Conservation (phyloP, 1,140 invertebrate species). For the Drosophila biarmipes region DNA sequence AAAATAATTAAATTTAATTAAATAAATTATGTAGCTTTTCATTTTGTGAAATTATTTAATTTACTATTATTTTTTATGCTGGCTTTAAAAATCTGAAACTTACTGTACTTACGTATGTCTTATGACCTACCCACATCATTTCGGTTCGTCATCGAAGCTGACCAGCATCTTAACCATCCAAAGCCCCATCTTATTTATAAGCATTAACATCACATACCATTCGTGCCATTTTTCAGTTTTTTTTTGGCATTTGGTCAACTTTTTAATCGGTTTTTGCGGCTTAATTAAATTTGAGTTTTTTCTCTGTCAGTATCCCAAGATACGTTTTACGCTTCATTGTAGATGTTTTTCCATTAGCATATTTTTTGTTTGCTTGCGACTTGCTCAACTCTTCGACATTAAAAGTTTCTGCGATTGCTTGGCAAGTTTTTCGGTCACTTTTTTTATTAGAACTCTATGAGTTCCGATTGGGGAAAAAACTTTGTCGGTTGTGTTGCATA, state of each 20-base stretch:
- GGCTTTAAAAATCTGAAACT: background rate
- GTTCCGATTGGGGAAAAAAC: constrained; percentile 37
- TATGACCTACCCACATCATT: constrained; percentile 60
- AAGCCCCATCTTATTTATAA: constrained; percentile 27
- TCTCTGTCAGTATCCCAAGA: constrained; percentile 9
- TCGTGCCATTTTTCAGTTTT: constrained; percentile 34
- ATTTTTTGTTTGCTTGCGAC: constrained; percentile 36
- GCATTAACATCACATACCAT: constrained; percentile 26
- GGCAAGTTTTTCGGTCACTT: constrained; percentile 35
- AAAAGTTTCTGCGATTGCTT: constrained; percentile 44
- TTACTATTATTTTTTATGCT: background rate
- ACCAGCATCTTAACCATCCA: constrained; percentile 34
- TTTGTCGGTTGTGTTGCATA: constrained; percentile 58
- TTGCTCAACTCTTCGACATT: constrained; percentile 55
- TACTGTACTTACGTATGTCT: constrained; percentile 22
- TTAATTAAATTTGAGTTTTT: constrained; percentile 44
- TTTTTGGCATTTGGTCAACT: constrained; percentile 57
- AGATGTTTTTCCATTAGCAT: constrained; percentile 42
- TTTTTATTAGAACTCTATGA: constrained; percentile 21
- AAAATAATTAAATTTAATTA: too few species aligned
- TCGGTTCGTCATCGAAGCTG: constrained; percentile 52
- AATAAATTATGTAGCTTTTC: too few species aligned
- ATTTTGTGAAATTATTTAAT: too few species aligned
- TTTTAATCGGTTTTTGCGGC: constrained; percentile 60
- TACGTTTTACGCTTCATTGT: constrained; percentile 69